Conservation (phyloP, 1,140 invertebrate genomes). For the Neotoxoptera formosana region DNA sequence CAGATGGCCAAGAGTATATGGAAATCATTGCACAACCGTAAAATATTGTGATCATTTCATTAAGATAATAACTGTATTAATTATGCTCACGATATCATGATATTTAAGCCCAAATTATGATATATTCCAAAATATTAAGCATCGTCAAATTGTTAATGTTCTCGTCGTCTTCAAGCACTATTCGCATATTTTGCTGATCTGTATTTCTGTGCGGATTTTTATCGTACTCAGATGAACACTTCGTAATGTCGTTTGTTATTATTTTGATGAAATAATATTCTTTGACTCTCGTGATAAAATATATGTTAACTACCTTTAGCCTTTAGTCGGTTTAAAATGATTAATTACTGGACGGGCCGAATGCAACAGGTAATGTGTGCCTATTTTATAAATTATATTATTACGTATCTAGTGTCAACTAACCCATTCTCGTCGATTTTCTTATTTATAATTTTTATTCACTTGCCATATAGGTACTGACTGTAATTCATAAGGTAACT, state of each 20-base stretch:
- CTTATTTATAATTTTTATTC: too few species aligned
- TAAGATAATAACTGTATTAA: too few species aligned
- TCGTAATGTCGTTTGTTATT: background rate
- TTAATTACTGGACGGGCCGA: too few species aligned
- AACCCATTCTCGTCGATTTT: too few species aligned
- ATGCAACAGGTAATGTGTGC: too few species aligned
- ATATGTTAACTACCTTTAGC: background rate
- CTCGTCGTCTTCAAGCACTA: background rate
- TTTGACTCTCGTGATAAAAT: background rate
- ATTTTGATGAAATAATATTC: background rate
- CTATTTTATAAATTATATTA: too few species aligned
- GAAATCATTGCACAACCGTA: background rate
- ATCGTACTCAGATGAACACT: background rate
- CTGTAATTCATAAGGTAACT: too few species aligned
- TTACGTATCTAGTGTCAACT: too few species aligned
- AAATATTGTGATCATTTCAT: background rate
- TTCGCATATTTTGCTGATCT: background rate
- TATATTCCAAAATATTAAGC: background rate
- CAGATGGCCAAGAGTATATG: background rate
- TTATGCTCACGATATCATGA: background rate
- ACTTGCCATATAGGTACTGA: too few species aligned
- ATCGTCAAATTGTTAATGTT: background rate
- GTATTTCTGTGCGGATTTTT: background rate
- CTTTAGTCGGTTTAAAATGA: too few species aligned
- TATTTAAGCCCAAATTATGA: background rate